phyloP scores from a whole-genome alignment of 2,113 vertebrate genomes.

The Otis tarda region DNA sequence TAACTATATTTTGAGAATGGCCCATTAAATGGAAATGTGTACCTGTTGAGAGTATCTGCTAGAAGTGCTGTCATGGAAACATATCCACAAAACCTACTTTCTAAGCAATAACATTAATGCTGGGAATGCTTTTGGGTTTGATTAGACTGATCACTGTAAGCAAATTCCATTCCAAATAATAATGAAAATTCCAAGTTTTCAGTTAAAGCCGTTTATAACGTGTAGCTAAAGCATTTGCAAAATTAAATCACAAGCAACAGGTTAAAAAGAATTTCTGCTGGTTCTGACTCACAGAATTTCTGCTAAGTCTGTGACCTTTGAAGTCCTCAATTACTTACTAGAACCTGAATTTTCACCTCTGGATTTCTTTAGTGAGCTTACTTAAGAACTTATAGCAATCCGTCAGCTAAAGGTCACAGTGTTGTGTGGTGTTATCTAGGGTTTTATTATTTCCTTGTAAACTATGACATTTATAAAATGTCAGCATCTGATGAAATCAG shows the following conservation, averaged over 20 bases:
- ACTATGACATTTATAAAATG: conserved; percentile 77
- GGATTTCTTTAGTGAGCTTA: conserved; percentile 61
- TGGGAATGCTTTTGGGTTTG: neutral
- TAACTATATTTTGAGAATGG: neutral
- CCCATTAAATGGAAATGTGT: neutral
- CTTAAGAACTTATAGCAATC: conserved; percentile 55
- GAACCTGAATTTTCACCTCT: conserved; percentile 63
- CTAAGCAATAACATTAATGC: neutral
- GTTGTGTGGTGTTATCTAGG: conserved; percentile 56
- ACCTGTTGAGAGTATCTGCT: neutral
- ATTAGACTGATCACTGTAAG: neutral
- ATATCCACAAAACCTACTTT: neutral
- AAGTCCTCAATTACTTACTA: conserved; percentile 68
- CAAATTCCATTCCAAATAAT: neutral
- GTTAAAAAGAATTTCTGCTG: neutral
- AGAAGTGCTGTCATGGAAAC: neutral
- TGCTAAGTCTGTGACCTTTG: conserved; percentile 65
- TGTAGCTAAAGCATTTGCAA: neutral
- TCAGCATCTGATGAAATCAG: conserved; percentile 55
- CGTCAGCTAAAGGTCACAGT: conserved; percentile 70
- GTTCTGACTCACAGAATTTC: conserved; percentile 25
- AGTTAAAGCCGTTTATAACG: neutral
- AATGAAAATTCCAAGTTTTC: neutral
- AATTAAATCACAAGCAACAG: neutral
- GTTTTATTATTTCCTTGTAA: conserved; percentile 75